Conservation (phyloP, 1,140 invertebrate species). For the Ceratoteleas bidentatus region DNA sequence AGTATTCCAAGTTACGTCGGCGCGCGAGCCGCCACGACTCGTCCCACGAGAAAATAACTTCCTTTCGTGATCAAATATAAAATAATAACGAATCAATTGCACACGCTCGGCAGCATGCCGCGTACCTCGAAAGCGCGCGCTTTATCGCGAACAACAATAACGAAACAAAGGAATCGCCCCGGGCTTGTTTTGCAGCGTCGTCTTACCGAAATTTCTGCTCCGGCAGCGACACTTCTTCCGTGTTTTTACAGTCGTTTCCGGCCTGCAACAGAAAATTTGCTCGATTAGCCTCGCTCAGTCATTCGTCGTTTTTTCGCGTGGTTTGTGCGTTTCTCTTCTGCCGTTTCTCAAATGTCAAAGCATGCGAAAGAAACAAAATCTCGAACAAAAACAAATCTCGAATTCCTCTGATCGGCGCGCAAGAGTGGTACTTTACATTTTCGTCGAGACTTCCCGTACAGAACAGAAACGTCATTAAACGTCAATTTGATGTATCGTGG, state of each 20-base stretch:
- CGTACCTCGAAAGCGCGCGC: neutral
- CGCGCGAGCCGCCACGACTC: slow-evolving; percentile 45
- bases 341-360: no score
- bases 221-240: slow-evolving; percentile 72
- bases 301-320: neutral
- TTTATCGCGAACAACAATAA: slow-evolving; percentile 19
- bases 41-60: slow-evolving; percentile 50
- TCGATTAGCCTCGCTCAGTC: no score
- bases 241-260: slow-evolving; percentile 76
- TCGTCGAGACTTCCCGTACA: no score
- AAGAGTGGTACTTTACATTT: no score
- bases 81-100: slow-evolving; percentile 48
- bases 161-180: slow-evolving; percentile 3
- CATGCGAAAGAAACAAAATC: no score
- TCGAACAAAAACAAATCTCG: no score
- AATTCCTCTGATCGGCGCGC: no score
- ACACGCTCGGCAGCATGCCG: neutral
- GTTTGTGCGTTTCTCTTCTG: no score
- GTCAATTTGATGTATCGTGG: no score
- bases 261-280: slow-evolving; percentile 71
- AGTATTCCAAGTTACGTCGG: slow-evolving; percentile 61
- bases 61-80: slow-evolving; percentile 50
- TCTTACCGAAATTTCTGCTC: slow-evolving; percentile 78
- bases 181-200: slow-evolving; percentile 1
- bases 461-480: no score